Base-by-base conservation (phyloP, 2,888 invertebrate species). In the Erannis defoliaria region DNA sequence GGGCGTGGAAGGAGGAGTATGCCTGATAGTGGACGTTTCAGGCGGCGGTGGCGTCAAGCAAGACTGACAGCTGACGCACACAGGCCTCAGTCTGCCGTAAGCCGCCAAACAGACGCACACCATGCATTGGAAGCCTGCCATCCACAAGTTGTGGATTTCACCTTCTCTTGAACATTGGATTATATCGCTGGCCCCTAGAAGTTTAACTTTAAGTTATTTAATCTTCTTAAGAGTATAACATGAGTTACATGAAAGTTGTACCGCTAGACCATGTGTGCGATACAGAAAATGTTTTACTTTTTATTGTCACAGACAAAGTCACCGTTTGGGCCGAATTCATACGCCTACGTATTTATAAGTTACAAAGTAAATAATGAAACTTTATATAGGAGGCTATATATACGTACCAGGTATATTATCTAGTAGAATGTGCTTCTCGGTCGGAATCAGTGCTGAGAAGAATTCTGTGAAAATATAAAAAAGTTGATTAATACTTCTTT, bases 41-140 rank as follows among this genome's bases (percentile, higher is more conserved):
- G 18, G 46, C 6, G 71, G 68, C n/a, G 26, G 1, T 16, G 50
- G 8, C 48, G 42, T 40, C 88, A 88, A 1, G 75, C 78, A 31
- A 72, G 71, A 66, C 19, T 51, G 51, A 18, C 88, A 89, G 57
- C 73, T 79, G 1, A 81, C 85, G 62, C 90, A 90, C 0, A 84
- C 75, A 0, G 88, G 78, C 33, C 64, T 68, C 12, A 90, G 62
- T 10, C 55, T n/a, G 0, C 78, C 79, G 16, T 68, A 60, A 0
- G 78, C 71, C n/a, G 69, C 73, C 18, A 84, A 64, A 58, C 90
- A 91, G 0, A 82, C 78, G 69, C 90, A 91, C 2, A 90, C 76
- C 19, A 86, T 56, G 64, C 90, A 91, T 1, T 82, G 69, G 12
- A 72, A 65, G 1, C 55, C 61, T 0, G 67, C 33, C 0, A 81